Conservation (phyloP, 2,113 vertebrate genomes). For the Zeus faber region DNA sequence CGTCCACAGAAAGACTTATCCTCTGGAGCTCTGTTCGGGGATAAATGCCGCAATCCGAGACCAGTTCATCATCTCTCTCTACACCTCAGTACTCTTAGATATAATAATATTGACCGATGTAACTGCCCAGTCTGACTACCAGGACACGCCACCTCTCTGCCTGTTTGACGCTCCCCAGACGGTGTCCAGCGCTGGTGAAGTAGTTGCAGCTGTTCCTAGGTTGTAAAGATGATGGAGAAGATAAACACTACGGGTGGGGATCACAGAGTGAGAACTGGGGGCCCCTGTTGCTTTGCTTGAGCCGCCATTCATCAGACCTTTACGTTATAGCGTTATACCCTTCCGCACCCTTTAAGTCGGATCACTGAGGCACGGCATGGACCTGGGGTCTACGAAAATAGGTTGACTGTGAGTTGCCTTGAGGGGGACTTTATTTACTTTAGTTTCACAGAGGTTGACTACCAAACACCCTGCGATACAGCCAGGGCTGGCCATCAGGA, state of each 20-base stretch:
- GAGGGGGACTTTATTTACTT: constrained; percentile 27
- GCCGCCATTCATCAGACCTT: constrained; percentile 47
- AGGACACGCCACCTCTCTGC: constrained; percentile 10
- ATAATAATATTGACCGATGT: no score
- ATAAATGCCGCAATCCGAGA: no score
- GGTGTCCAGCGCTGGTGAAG: constrained; percentile 24
- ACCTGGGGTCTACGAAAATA: constrained; percentile 37
- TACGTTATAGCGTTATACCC: constrained; percentile 31
- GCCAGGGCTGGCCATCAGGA: neutral
- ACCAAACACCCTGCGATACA: neutral
- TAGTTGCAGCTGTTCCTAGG: constrained; percentile 38
- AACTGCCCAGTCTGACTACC: neutral
- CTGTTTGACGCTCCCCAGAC: constrained; percentile 49
- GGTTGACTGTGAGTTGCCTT: constrained; percentile 19
- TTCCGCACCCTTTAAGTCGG: constrained; percentile 23
- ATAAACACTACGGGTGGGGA: constrained; percentile 44
- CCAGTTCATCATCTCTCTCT: no score
- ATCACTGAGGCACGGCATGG: constrained; percentile 31
- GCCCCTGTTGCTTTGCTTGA: constrained; percentile 40
- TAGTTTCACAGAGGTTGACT: neutral
- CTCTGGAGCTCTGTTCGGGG: no score
- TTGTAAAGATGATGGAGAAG: constrained; percentile 57
- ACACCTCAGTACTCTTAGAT: no score
- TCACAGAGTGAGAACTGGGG: neutral
- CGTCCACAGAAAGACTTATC: no score